A percentile compares a stretch with the other conserved stretches of the same genome.
Conservation (phyloP, 2,113 vertebrate genomes). For the Mustelus asterias region DNA sequence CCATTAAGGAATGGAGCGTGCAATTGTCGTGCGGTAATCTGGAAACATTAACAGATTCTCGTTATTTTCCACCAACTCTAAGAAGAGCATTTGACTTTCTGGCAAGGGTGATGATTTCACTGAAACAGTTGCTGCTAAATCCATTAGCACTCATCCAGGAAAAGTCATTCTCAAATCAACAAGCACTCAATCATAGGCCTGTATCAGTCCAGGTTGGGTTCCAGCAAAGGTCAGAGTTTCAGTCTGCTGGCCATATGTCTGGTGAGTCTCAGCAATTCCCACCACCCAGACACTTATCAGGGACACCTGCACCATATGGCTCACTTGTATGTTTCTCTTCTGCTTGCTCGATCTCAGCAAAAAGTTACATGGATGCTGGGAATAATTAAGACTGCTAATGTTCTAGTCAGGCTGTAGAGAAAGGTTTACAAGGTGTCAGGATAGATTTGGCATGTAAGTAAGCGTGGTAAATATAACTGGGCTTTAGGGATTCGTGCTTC, state of each 20-base stretch:
- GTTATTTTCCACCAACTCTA: background rate
- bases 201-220: background rate
- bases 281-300: slow-evolving; percentile 2
- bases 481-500: background rate
- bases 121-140: slow-evolving; percentile 6
- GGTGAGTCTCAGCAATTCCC: background rate
- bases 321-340: background rate
- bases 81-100: background rate
- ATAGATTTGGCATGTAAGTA: background rate
- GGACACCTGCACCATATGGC: slow-evolving; percentile 8
- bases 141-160: slow-evolving; percentile 7
- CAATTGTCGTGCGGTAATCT: background rate
- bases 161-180: background rate
- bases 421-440: background rate
- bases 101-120: background rate
- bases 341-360: background rate
- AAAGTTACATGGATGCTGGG: slow-evolving; percentile 7
- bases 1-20: background rate
- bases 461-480: background rate
- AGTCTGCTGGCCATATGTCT: slow-evolving; percentile 11
- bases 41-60: background rate
- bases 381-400: slow-evolving; percentile 19
- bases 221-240: slow-evolving; percentile 9
- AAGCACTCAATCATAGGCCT: slow-evolving; percentile 3
- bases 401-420: background rate